Evolutionary conservation across 2,797 vertebrate species (phyloP).

Genomic region (Ibycter americanus): DNA sequence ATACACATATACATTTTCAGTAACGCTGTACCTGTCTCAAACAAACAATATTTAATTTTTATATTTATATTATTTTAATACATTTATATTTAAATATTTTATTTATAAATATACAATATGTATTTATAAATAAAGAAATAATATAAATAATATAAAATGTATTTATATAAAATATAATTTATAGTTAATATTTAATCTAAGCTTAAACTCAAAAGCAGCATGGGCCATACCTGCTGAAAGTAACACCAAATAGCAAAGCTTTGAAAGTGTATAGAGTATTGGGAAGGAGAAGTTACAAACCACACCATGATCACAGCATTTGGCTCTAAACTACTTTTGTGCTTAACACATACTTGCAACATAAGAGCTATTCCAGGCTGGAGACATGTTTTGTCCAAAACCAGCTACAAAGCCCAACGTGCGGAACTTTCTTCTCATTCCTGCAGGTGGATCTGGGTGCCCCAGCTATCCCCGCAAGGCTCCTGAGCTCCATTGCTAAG

Average conservation of each 20-base stretch:
- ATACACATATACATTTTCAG: neutral
- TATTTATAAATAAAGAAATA: too few species aligned
- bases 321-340: neutral
- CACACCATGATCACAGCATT: neutral
- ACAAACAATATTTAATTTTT: neutral
- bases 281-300: neutral
- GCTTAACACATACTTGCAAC: accelerated
- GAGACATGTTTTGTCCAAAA: neutral
- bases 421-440: neutral
- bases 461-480: slow-evolving; percentile 83
- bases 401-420: neutral
- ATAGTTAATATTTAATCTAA: neutral
- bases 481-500: slow-evolving; percentile 81
- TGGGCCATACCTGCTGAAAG: neutral
- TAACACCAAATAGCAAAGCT: neutral
- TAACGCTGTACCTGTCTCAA: neutral
- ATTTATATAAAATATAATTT: too few species aligned
- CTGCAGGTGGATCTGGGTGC: slow-evolving; percentile 90
- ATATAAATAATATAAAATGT: too few species aligned
- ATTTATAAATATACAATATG: too few species aligned
- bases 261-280: neutral
- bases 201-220: neutral
- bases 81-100: too few species aligned
- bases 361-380: neutral
- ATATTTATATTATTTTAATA: too few species aligned